phyloP scores from a whole-genome alignment of 1,140 invertebrate species.

The Eurosta solidaginis region DNA sequence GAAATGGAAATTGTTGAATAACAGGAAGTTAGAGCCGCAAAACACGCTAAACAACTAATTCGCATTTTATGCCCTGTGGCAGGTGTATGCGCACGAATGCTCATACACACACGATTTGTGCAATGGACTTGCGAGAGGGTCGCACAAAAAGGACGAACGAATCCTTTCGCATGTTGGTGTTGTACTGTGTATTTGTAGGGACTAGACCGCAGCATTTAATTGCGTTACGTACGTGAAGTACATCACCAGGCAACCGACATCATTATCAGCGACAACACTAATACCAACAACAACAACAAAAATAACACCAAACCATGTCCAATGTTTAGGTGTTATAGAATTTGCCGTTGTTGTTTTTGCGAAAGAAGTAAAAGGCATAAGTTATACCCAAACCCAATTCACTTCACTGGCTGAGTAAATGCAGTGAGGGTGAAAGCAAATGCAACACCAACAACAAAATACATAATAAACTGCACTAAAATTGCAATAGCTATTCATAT shows the following conservation, averaged over 20 bases:
- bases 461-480: slow-evolving; percentile 20
- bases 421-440: neutral
- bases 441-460: neutral
- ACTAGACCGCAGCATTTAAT: slow-evolving; percentile 16
- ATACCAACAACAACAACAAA: neutral
- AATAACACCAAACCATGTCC: too few species aligned
- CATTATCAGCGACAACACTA: neutral
- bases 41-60: slow-evolving; percentile 23
- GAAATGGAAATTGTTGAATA: slow-evolving; percentile 14
- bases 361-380: neutral
- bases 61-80: neutral
- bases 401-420: neutral
- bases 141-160: neutral
- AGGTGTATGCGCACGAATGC: neutral
- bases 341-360: neutral
- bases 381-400: neutral
- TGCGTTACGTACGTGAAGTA: slow-evolving; percentile 22
- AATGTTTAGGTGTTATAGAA: neutral
- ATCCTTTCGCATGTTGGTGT: neutral
- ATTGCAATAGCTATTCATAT: neutral
- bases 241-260: slow-evolving; percentile 18
- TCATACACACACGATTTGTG: neutral
- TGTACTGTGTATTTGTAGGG: neutral
- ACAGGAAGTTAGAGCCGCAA: slow-evolving; percentile 19
- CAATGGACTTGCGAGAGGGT: too few species aligned